Evolutionary conservation across 2,888 invertebrate species (phyloP).

Genomic region (Chirona hameri): DNA sequence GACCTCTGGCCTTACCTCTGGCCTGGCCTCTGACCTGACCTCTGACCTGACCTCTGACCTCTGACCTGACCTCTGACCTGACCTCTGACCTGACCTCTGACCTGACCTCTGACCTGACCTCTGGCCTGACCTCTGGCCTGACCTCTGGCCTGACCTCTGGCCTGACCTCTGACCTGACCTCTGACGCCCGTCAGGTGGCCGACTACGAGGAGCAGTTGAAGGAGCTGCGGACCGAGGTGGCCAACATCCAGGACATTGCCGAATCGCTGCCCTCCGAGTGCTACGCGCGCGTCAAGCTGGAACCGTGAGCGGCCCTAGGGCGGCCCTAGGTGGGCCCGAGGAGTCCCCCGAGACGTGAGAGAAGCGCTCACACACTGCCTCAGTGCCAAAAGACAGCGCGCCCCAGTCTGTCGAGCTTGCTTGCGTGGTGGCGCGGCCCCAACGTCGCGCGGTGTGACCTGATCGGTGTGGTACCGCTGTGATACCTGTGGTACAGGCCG

Average conservation of each 20-base stretch:
- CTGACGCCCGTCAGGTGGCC: conserved; percentile 61
- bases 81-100: too few species aligned
- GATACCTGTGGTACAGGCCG: too few species aligned
- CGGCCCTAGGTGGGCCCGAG: background rate
- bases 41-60: too few species aligned
- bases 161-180: background rate
- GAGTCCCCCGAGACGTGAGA: too few species aligned
- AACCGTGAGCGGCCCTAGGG: conserved; percentile 32
- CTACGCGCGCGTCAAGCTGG: conserved; percentile 38
- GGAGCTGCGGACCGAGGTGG: conserved; percentile 68
- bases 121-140: too few species aligned
- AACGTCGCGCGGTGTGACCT: background rate
- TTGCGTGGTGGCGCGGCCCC: background rate
- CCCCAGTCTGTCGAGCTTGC: background rate
- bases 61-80: too few species aligned
- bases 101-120: too few species aligned
- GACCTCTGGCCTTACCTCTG: too few species aligned
- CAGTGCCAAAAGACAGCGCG: conserved; percentile 24
- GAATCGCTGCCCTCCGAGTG: conserved; percentile 64
- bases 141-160: background rate
- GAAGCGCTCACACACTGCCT: background rate
- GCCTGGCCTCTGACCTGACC: too few species aligned
- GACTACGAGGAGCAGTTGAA: conserved; percentile 73
- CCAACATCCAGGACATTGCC: conserved; percentile 75
- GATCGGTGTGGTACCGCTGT: too few species aligned